Evolutionary conservation across 2,797 vertebrate genomes (phyloP).

Genomic region (Mycteria americana): DNA sequence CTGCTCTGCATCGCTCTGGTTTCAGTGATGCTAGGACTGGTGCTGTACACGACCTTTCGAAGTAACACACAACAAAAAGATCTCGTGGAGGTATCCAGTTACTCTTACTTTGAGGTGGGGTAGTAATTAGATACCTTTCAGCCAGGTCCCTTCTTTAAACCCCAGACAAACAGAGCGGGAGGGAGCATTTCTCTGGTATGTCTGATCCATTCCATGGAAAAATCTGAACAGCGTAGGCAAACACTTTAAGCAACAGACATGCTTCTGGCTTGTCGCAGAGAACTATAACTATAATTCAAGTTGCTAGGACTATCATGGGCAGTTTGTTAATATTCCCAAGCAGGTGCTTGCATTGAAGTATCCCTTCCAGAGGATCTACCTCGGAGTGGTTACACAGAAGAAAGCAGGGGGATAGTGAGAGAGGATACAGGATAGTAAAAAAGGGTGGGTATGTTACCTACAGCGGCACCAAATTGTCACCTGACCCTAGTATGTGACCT

Average conservation of each 20-base stretch:
- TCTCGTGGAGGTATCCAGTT: slow-evolving; percentile 75
- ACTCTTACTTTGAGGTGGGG: not conserved
- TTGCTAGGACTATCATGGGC: not conserved
- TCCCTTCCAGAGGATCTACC: not conserved
- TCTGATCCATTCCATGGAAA: not conserved
- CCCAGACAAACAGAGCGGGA: not conserved
- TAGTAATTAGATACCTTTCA: not conserved
- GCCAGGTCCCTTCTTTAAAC: not conserved
- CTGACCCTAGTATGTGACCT: not conserved
- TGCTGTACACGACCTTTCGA: slow-evolving; percentile 77
- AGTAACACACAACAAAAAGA: slow-evolving; percentile 68
- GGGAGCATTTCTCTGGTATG: not conserved
- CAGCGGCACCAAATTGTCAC: not conserved
- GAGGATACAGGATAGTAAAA: not conserved
- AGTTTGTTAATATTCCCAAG: not conserved
- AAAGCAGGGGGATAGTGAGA: not conserved
- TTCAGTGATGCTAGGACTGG: slow-evolving; percentile 76
- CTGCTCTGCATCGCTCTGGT: slow-evolving; percentile 80
- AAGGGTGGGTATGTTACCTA: not conserved
- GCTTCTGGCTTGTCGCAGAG: not conserved
- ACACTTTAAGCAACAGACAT: not conserved
- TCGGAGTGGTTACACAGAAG: not conserved
- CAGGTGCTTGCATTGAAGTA: not conserved
- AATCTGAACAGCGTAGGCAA: not conserved
- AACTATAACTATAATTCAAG: not conserved